Base-by-base conservation (phyloP, 2,113 vertebrate genomes). In the Trematocara variabile region DNA sequence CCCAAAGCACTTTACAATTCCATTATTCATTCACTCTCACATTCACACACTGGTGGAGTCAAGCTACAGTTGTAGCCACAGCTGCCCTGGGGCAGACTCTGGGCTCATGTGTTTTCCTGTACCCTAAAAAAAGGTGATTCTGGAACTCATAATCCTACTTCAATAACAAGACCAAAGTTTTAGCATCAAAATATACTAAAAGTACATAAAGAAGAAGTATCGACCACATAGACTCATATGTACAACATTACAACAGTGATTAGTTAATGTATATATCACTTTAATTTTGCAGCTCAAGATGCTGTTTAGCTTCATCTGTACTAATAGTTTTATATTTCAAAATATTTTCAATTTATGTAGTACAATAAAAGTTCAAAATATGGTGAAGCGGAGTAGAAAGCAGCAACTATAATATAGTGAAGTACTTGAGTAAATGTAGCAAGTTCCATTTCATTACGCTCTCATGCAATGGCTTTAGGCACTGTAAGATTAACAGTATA, bases 71-170 rank as follows among this genome's bases (percentile, higher is more conserved):
- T 28, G 25, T 28, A 28, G 25, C 25, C 25, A 28, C 25, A 28
- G 25, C 25, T 28, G 25, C 25, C 25, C 3, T 28, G 25, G 25
- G 25, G 25, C 25, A 28, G 25, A 28, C 25, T 70, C 0, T 25
- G 39, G 0, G 34, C 65, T 70, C 7, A 44, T 44, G 39, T 16
- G 65, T 44, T 28, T 25, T 46, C 65, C 39, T 28, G 13, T 46
- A 73, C 2, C 13, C 39, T 46, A 73, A 28, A 65, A n/a, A 44
- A 25, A 25, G 3, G 12, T 70, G 65, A 44, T 70, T 44, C 20
- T 70, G 0, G 39, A 70, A 44, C 13, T 68, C 63, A 22, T 68
- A 68, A 22, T 68, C n/a, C 37, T 41, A 41, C 63, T 41, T 73
- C 13, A 28, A 73, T 73, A 28, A 73, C 7, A 4, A 16, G 65